phyloP scores from a whole-genome alignment of 2,113 vertebrate species.

The Otocyon megalotis region DNA sequence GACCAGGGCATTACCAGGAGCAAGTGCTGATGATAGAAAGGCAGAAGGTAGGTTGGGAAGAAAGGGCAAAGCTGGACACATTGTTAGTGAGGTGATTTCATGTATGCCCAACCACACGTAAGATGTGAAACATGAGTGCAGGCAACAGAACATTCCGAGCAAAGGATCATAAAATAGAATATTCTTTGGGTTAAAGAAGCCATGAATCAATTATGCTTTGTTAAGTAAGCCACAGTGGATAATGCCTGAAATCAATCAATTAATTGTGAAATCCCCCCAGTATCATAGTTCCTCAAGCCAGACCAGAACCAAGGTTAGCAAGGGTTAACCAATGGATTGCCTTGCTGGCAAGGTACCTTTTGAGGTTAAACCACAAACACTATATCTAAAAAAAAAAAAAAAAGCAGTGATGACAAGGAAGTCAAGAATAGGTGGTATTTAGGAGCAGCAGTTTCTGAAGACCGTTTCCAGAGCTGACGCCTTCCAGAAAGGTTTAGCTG shows the following conservation, averaged over 20 bases:
- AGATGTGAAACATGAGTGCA: neutral
- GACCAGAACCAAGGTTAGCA: neutral
- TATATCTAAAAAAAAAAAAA: neutral
- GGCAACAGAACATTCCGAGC: too few species aligned
- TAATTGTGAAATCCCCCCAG: neutral
- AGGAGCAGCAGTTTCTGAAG: neutral
- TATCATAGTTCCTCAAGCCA: neutral
- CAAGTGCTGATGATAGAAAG: neutral
- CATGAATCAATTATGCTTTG: neutral
- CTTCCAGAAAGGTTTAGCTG: neutral
- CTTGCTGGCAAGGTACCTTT: neutral
- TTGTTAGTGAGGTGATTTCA: neutral
- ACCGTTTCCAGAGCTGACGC: neutral
- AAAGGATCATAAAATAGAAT: neutral
- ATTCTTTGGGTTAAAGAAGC: neutral
- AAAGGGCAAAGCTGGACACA: neutral
- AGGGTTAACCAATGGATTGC: neutral
- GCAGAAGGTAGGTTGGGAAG: too few species aligned
- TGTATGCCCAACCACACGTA: neutral
- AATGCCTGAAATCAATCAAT: neutral
- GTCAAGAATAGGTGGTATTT: neutral
- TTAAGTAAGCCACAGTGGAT: rapidly evolving
- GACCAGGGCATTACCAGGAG: neutral
- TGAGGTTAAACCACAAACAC: neutral
- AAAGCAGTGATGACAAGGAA: neutral